A percentile compares a stretch with the other conserved stretches of the same genome.
Conservation (phyloP, 2,888 invertebrate genomes). For the Sesamia inferens region DNA sequence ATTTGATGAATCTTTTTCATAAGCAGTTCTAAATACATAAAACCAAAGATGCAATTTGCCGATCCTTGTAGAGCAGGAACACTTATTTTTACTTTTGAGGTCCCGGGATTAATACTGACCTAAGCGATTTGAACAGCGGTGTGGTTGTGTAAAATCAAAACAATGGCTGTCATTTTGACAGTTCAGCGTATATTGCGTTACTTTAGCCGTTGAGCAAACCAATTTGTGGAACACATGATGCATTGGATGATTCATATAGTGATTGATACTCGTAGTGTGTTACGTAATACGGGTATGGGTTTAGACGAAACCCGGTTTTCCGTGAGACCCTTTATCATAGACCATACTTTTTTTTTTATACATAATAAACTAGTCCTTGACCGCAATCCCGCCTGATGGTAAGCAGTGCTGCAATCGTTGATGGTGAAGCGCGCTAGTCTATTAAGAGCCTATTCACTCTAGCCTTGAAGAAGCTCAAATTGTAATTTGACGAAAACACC, state of each 20-base stretch:
- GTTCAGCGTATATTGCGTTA: neutral
- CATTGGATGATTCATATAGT: neutral
- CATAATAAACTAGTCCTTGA: too few species aligned
- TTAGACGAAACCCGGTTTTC: neutral
- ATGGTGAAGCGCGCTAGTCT: too few species aligned
- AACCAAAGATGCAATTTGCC: neutral
- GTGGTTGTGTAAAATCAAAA: neutral
- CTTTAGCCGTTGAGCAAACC: neutral
- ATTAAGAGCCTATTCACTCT: neutral
- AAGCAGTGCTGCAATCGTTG: too few species aligned
- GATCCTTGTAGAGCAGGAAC: constrained; percentile 5
- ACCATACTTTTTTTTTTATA: neutral
- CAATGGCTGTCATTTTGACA: neutral
- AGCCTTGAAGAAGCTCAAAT: too few species aligned
- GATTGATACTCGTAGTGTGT: neutral
- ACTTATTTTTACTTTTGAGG: constrained; percentile 11
- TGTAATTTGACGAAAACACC: too few species aligned
- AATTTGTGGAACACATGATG: neutral
- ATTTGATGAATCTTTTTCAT: constrained; percentile 27
- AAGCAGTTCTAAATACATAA: constrained; percentile 16
- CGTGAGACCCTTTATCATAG: neutral
- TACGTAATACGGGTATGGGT: neutral
- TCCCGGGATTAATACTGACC: neutral
- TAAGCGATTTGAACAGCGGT: neutral
- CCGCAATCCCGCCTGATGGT: too few species aligned